A percentile compares a stretch with the other conserved stretches of the same genome.
phyloP scores from a whole-genome alignment of 1,140 invertebrate genomes.

The Oryzaephilus surinamensis region DNA sequence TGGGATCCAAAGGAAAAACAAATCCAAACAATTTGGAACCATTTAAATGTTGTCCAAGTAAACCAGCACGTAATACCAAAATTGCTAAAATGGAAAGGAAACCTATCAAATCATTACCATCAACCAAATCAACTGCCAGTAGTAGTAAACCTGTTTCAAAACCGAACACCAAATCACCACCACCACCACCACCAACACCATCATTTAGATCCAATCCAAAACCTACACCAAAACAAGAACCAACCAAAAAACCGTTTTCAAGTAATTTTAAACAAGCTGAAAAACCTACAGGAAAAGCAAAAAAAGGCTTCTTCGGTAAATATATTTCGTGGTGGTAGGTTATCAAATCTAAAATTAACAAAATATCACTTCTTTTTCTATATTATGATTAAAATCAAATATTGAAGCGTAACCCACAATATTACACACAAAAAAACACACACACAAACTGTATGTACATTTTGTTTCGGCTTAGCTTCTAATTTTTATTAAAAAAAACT shows the following conservation, averaged over 20 bases:
- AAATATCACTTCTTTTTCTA: no score
- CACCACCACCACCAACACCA: conserved; percentile 15
- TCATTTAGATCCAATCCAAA: conserved; percentile 17
- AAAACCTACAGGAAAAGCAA: conserved; percentile 52
- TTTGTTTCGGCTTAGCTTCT: no score
- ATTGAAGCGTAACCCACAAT: no score
- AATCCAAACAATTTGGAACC: conserved; percentile 63
- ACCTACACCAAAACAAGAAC: conserved; percentile 17
- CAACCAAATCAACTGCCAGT: conserved; percentile 26
- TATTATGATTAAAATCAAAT: no score
- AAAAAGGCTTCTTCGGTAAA: conserved; percentile 76
- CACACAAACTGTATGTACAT: no score
- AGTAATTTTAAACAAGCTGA: conserved; percentile 40
- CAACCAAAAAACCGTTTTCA: conserved; percentile 34
- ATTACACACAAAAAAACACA: no score
- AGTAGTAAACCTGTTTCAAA: conserved; percentile 29
- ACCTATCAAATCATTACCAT: conserved; percentile 25
- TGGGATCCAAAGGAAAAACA: conserved; percentile 75
- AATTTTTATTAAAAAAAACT: no score
- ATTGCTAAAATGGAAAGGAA: conserved; percentile 48
- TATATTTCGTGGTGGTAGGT: conserved; percentile 43
- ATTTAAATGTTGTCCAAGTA: conserved; percentile 82
- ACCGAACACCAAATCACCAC: conserved; percentile 23
- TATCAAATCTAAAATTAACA: conserved; percentile 31
- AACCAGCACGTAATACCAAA: conserved; percentile 60